Percentiles rank a stretch among this genome's conserved stretches.
Conservation (phyloP, 2,113 vertebrate species). For the Labeo catla region DNA sequence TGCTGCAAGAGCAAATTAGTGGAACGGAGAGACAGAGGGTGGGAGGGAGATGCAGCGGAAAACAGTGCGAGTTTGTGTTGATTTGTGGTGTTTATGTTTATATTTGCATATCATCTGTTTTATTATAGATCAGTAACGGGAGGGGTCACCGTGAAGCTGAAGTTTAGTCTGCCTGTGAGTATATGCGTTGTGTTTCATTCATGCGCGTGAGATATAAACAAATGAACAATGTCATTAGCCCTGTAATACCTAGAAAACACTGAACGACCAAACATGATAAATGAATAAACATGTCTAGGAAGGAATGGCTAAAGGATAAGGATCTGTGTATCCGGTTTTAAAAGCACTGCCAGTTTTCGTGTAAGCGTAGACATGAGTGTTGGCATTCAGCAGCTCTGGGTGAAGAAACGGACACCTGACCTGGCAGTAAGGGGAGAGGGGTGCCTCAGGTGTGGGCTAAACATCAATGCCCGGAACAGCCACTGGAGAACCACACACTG, state of each 20-base stretch:
- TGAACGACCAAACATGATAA: conserved; percentile 5
- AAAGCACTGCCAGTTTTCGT: conserved; percentile 37
- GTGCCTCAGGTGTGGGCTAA: conserved; percentile 32
- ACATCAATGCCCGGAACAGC: conserved; percentile 22
- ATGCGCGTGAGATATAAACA: neutral
- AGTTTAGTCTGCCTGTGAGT: neutral
- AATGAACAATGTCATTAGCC: conserved; percentile 5
- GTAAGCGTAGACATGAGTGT: conserved; percentile 13
- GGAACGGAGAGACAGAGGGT: conserved; percentile 67
- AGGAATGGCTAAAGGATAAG: conserved; percentile 26
- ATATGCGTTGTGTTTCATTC: conserved; percentile 2
- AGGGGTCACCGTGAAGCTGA: neutral
- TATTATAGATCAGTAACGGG: conserved; percentile 18
- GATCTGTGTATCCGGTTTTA: conserved; percentile 26
- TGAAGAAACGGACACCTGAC: conserved; percentile 40
- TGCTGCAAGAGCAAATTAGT: conserved; percentile 86
- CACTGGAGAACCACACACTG: neutral
- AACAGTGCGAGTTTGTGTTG: conserved; percentile 20
- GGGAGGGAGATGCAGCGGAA: conserved; percentile 10
- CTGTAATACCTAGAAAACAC: conserved; percentile 23
- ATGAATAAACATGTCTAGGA: conserved; percentile 36
- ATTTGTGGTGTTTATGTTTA: conserved; percentile 42
- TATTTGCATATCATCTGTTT: conserved; percentile 44
- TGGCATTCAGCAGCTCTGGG: conserved; percentile 20
- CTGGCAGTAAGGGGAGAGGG: conserved; percentile 35